Conservation (phyloP, 2,888 invertebrate genomes). For the Latrodectus hesperus region DNA sequence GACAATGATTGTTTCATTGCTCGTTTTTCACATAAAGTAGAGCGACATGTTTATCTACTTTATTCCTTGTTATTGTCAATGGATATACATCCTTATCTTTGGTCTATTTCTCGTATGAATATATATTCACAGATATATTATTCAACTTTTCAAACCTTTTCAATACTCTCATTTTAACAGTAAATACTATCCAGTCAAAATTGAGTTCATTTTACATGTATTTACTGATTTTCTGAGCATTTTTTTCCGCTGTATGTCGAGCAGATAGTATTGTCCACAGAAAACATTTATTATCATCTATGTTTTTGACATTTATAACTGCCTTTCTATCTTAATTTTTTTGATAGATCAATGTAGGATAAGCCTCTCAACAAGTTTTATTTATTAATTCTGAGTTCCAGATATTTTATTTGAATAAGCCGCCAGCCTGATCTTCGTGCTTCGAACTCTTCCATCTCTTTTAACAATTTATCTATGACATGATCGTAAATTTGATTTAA, state of each 20-base stretch:
- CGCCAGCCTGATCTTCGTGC: background rate
- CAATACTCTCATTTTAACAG: background rate
- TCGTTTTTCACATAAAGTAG: background rate
- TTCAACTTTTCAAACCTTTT: slow-evolving; percentile 33
- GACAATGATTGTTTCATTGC: background rate
- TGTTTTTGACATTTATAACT: slow-evolving; percentile 70
- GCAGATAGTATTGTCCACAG: slow-evolving; percentile 69
- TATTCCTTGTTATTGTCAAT: background rate
- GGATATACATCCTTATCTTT: background rate
- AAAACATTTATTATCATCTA: slow-evolving; percentile 69
- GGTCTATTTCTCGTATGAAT: background rate
- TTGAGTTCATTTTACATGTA: slow-evolving; percentile 15
- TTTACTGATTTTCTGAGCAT: slow-evolving; percentile 13
- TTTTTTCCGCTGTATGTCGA: slow-evolving; percentile 40
- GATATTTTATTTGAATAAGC: background rate
- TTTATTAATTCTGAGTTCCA: slow-evolving; percentile 26
- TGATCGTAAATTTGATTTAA: background rate
- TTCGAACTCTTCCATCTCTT: background rate
- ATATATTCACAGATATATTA: slow-evolving; percentile 19
- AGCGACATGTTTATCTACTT: background rate
- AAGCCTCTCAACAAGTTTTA: slow-evolving; percentile 68
- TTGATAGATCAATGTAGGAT: slow-evolving; percentile 63
- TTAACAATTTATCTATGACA: background rate
- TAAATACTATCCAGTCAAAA: slow-evolving; percentile 23
- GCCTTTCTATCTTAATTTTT: slow-evolving; percentile 57